These are phyloP conservation scores for Drosophila obscura DNA, from an alignment of 1,140 invertebrate genomes.

Conservation along the genomic window DNA sequence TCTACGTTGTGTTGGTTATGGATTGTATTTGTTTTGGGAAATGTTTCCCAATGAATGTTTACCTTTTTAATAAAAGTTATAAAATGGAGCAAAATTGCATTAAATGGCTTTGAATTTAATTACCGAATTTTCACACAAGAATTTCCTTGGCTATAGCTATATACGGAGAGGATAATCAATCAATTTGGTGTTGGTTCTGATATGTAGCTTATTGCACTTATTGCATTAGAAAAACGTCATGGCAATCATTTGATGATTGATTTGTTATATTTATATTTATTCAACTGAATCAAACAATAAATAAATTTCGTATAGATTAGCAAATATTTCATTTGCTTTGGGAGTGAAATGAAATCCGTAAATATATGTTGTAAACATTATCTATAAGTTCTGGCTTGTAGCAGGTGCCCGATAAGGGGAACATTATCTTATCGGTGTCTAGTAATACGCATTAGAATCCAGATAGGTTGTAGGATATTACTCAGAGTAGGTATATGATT, in stretches of 20 bases:
- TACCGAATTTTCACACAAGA: background rate
- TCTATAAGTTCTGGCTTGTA: background rate
- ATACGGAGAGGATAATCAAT: conserved; percentile 8
- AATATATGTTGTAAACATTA: conserved; percentile 26
- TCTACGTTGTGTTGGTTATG: background rate
- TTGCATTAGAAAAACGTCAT: conserved; percentile 17
- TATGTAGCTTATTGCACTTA: conserved; percentile 20
- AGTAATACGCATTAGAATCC: conserved; percentile 31
- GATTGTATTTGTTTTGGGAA: conserved; percentile 12
- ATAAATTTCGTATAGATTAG: background rate
- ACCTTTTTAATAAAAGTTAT: too few species aligned
- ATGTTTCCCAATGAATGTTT: background rate
- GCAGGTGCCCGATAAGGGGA: conserved; percentile 3
- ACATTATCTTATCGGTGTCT: conserved; percentile 36
- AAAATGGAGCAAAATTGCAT: too few species aligned
- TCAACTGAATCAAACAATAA: background rate
- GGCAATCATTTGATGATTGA: conserved; percentile 14
- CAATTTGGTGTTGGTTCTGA: conserved; percentile 1
- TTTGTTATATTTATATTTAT: background rate
- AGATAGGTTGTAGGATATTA: conserved; percentile 20
- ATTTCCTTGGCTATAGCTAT: background rate
- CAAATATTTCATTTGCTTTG: conserved; percentile 2
- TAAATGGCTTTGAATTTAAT: background rate
- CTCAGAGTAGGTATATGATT: conserved; percentile 14
- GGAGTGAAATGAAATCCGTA: background rate